A percentile compares a stretch with the other conserved stretches of the same genome.
These are phyloP conservation scores for Lycia hirtaria DNA, from an alignment of 2,888 invertebrate genomes.

Conservation along the genomic window DNA sequence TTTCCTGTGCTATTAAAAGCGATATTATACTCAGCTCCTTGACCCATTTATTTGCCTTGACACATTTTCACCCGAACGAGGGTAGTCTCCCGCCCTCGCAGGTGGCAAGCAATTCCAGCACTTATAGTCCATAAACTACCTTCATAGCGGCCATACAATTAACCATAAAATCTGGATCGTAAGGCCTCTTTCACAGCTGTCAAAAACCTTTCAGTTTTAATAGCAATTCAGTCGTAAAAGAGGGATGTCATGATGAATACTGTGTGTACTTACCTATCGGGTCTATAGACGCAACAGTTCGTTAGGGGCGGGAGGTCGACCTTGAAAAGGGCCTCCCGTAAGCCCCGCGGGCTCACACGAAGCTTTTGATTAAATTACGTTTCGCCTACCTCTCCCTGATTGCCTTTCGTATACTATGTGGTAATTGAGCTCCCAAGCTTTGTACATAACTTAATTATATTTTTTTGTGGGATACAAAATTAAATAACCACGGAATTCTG, in stretches of 20 bases:
- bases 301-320: conserved; percentile 34
- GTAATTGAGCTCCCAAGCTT: conserved; percentile 27
- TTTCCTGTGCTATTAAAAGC: conserved; percentile 43
- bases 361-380: conserved; percentile 36
- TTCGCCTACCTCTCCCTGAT: conserved; percentile 24
- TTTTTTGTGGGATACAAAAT: conserved; percentile 1
- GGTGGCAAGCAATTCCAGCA: conserved; percentile 42
- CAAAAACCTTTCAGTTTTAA: conserved; percentile 29
- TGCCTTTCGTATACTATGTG: conserved; percentile 21
- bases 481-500: background rate
- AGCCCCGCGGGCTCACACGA: conserved; percentile 23
- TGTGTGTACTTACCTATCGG: background rate
- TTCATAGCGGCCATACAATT: conserved; percentile 9
- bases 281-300: conserved; percentile 18
- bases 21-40: conserved; percentile 51
- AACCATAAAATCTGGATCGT: conserved; percentile 24
- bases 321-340: conserved; percentile 34
- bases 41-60: conserved; percentile 66
- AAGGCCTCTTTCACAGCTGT: conserved; percentile 27
- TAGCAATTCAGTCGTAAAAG: conserved; percentile 22
- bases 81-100: conserved; percentile 31
- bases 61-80: conserved; percentile 55
- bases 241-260: background rate
- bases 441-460: conserved; percentile 17
- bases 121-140: conserved; percentile 43